Percentiles rank a stretch among this genome's conserved stretches.
phyloP scores from a whole-genome alignment of 2,888 invertebrate genomes.

The Callinectes sapidus region DNA sequence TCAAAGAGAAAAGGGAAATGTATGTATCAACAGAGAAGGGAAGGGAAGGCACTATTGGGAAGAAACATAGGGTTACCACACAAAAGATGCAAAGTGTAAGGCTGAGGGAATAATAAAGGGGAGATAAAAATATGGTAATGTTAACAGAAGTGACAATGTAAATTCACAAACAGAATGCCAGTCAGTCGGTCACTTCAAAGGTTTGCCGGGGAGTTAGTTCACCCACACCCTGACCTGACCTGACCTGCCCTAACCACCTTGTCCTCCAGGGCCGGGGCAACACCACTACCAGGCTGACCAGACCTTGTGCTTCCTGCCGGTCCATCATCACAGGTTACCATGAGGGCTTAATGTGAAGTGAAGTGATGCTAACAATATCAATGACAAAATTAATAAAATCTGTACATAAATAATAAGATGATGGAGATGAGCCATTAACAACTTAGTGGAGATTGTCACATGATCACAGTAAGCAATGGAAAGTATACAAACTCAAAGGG shows the following conservation, averaged over 20 bases:
- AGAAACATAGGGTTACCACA: background rate
- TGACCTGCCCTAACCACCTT: background rate
- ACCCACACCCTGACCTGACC: background rate
- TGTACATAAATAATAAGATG: too few relatives aligned
- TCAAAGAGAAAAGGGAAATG: background rate
- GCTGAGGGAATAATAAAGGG: too few relatives aligned
- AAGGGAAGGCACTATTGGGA: background rate
- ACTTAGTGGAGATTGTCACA: background rate
- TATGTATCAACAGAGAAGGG: background rate
- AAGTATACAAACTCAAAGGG: background rate
- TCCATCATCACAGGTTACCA: background rate
- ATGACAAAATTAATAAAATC: too few relatives aligned
- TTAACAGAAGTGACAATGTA: background rate
- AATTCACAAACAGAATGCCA: background rate
- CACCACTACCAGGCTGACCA: background rate
- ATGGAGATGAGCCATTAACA: too few relatives aligned
- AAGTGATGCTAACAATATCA: background rate
- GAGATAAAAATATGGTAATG: background rate
- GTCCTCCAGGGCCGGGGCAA: background rate
- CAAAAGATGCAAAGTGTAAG: background rate
- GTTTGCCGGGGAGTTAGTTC: background rate
- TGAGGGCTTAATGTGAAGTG: background rate
- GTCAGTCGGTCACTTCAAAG: background rate
- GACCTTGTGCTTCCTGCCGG: background rate
- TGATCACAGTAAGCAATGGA: background rate